A percentile compares a stretch with the other conserved stretches of the same genome.
Evolutionary conservation across 2,888 invertebrate genomes (phyloP).

Genomic region (Amorpha juglandis): DNA sequence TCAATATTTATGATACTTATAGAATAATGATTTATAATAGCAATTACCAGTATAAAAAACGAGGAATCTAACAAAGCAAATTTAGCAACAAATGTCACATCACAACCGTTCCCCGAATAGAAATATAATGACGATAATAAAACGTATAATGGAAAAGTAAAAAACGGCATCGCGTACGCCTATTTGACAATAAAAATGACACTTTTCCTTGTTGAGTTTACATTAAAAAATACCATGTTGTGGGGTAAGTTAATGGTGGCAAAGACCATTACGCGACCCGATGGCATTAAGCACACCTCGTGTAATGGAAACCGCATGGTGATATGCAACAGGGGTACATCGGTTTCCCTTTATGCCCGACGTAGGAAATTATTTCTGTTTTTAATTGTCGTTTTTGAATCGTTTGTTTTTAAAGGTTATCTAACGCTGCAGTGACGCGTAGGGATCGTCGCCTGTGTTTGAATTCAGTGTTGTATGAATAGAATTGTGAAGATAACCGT

Average conservation of each 20-base stretch:
- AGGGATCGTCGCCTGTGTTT: constrained; percentile 1
- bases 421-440: not conserved
- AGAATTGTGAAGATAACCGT: constrained; percentile 8
- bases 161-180: constrained; percentile 62
- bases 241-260: constrained; percentile 73
- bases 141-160: constrained; percentile 62
- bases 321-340: constrained; percentile 62
- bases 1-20: constrained; percentile 32
- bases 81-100: constrained; percentile 49
- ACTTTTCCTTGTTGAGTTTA: constrained; percentile 71
- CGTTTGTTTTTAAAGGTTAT: constrained; percentile 23
- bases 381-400: constrained; percentile 41
- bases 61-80: constrained; percentile 39
- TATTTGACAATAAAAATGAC: constrained; percentile 69
- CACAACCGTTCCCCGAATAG: constrained; percentile 53
- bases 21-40: constrained; percentile 39
- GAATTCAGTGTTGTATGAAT: not conserved
- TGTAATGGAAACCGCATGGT: constrained; percentile 74
- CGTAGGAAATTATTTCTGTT: constrained; percentile 41
- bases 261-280: constrained; percentile 70
- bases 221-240: constrained; percentile 69
- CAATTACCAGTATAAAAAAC: constrained; percentile 32
- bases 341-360: constrained; percentile 52
- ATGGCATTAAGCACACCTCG: constrained; percentile 72
- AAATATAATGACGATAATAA: constrained; percentile 73